Base-by-base conservation (phyloP, 2,888 invertebrate species). In the Sceliomorpha sp. region DNA sequence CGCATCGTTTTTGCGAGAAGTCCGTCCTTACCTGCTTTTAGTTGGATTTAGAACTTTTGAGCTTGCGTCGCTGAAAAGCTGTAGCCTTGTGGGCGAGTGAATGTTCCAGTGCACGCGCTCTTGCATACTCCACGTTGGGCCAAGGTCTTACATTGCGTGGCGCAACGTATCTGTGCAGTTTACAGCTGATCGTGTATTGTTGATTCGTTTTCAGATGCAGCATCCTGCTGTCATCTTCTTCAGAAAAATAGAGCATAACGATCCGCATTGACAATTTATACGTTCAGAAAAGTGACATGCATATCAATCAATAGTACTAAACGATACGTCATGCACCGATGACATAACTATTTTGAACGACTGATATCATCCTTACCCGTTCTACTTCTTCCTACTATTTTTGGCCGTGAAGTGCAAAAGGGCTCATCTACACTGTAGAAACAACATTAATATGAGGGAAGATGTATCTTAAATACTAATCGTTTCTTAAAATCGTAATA, bases 71-170 rank as follows among this genome's bases (percentile, higher is more conserved):
- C 2, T 2, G 4, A 29, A 29, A 29, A 29, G 9, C 20, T 20
- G 8, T 5, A 29, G 9, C 20, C 5, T 29, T n/a, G 7, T 8
- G 7, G 29, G 8, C 29, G 8, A 7, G 29, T n/a, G 12, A 10
- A 15, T 17, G 47, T 26, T 27, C 17, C 45, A 32, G 48, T 37
- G 48, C 40, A 34, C 53, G 45, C 13, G 56, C 42, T 42, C 60
- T 50, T 58, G 58, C 47, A 8, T 14, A 44, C 20, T 20, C 32
- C 42, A 36, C 50, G 62, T 31, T 17, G 56, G 45, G 53, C 67
- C 67, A 71, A 71, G 67, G 67, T 59, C 59, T 59, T 58, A 10
- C 58, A 27, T 29, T 64, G 59, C 59, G 64, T 60, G 45, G 66
- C 53, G 63, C 59, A 63, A 59, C 34, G 37, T 27, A 36, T 32